phyloP scores from a whole-genome alignment of 2,113 vertebrate genomes.

The Laticauda colubrina region DNA sequence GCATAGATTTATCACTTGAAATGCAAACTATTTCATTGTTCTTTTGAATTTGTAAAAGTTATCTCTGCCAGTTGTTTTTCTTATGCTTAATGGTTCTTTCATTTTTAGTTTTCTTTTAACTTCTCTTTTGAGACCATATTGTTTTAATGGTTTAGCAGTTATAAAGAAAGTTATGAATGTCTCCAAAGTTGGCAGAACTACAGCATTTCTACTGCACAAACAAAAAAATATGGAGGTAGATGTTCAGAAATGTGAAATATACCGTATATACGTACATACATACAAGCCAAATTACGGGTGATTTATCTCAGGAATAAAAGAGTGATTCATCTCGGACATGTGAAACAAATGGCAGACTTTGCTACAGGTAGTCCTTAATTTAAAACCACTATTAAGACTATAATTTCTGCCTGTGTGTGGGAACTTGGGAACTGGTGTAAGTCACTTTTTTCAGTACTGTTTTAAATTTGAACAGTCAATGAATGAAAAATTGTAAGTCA shows the following conservation, averaged over 20 bases:
- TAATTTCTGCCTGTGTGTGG: neutral
- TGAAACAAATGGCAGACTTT: neutral
- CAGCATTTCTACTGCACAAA: neutral
- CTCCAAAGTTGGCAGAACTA: neutral
- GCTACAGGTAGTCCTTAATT: neutral
- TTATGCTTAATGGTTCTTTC: neutral
- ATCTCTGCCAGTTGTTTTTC: neutral
- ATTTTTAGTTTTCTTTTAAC: neutral
- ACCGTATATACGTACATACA: neutral
- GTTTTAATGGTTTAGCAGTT: neutral
- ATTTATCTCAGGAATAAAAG: neutral
- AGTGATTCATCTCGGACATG: neutral
- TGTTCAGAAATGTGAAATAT: neutral
- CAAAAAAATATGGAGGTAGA: neutral
- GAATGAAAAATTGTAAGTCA: neutral
- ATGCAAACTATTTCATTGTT: neutral
- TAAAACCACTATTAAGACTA: neutral
- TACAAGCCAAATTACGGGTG: neutral
- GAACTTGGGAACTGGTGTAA: neutral
- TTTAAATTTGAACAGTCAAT: neutral
- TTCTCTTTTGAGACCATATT: neutral
- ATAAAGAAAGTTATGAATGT: neutral
- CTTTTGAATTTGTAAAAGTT: neutral
- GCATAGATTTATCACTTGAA: neutral
- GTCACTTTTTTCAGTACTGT: neutral